Evolutionary conservation across 2,113 vertebrate genomes (phyloP), one percentile per base, ranked within the genome.

Genomic region (Pseudorectes ferrugineus): DNA sequence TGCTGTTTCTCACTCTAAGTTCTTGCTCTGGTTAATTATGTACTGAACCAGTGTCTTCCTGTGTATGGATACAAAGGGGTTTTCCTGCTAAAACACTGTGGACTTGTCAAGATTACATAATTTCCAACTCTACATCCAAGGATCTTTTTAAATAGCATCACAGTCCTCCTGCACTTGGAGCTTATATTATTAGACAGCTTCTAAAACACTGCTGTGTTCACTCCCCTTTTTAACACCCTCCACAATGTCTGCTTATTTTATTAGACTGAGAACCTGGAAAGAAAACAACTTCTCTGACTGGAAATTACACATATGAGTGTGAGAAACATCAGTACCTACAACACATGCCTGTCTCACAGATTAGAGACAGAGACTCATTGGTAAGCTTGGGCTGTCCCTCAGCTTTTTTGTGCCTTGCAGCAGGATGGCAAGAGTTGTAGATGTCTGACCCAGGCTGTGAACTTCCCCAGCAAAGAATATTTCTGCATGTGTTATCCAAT

Each of bases 21-120:
- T 80, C 54, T 75, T 57, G 14, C 29, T 59, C 12, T 42, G 33
- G 52, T 59, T 45, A 55, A 67, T 74, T 25, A 75, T 33, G 24
- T 66, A 25, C 51, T 36, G 48, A 92, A 28, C 17, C 28, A 3
- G 0, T 18, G 22, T 29, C 29, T 83, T 79, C 36, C 25, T 1
- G 0, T 46, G 29, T 14, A 4, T 16, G 10, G 26, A n/a, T 40
- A 48, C 22, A 29, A 49, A 52, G 20, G 9, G 11, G 3, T 46
- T 42, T 79, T 48, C 43, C 62, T 83, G 12, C 40, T 88, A 68
- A 79, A 72, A 65, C 7, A 17, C 16, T 35, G 5, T 3, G 6
- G 22, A 5, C 35, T 57, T 33, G 21, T 35, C 43, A 78, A 61
- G 42, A 58, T 48, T 23, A 84, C 36, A 75, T 35, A 22, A 46